phyloP scores from a whole-genome alignment of 2,113 vertebrate genomes.

The Ictalurus punctatus region DNA sequence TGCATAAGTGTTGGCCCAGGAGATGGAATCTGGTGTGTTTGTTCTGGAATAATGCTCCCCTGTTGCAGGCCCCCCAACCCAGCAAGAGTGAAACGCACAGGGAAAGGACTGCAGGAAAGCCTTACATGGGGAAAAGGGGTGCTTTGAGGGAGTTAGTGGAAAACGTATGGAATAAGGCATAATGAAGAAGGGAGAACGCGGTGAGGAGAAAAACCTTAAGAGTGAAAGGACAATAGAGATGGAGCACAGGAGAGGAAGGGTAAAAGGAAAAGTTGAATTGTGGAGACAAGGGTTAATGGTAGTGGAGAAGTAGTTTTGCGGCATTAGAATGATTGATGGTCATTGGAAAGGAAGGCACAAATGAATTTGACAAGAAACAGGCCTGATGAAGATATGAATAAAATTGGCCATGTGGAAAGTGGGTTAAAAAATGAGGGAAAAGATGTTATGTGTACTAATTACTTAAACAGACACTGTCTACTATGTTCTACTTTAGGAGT shows the following conservation, averaged over 20 bases:
- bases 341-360: background rate
- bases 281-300: background rate
- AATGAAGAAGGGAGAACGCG: slow-evolving; percentile 15
- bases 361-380: background rate
- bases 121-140: slow-evolving; percentile 51
- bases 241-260: background rate
- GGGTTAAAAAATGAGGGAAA: background rate
- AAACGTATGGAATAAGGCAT: slow-evolving; percentile 37
- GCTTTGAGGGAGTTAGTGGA: slow-evolving; percentile 30
- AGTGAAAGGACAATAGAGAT: slow-evolving; percentile 29
- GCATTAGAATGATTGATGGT: background rate
- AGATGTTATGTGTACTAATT: background rate
- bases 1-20: slow-evolving; percentile 49
- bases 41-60: slow-evolving; percentile 51
- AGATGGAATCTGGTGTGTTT: slow-evolving; percentile 57
- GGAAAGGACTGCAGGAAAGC: slow-evolving; percentile 27
- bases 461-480: background rate
- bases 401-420: background rate
- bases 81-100: slow-evolving; percentile 21
- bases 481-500: background rate
- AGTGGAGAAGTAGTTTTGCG: background rate
- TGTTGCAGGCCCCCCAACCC: slow-evolving; percentile 55
- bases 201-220: background rate
- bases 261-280: slow-evolving; percentile 1
- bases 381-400: background rate